Evolutionary conservation across 1,140 invertebrate genomes (phyloP), one percentile per base, ranked within the genome.

Genomic region (Lepidurus arcticus): DNA sequence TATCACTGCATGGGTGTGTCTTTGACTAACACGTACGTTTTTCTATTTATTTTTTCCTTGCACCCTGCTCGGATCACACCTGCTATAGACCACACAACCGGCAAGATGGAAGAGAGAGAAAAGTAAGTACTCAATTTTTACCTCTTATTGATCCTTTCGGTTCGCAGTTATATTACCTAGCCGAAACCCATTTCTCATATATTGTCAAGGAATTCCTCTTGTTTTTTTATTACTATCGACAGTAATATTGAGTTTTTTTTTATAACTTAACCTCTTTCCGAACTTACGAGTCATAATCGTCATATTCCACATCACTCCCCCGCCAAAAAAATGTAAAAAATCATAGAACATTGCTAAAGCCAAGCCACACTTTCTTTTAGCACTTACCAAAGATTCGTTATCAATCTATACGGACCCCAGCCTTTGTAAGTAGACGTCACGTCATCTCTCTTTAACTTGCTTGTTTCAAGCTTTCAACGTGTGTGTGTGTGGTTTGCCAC

Each of bases 71-170:
- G 13, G 76, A 73, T 43, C 76, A 73, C 78, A 79, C 81, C 79
- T 76, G 77, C 75, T 83, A 82, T 83, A 92, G 91, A 92, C 87
- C 92, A 90, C 89, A 92, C 89, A 85, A 90, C 91, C 80, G 89
- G 92, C 85, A 90, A 92, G 84, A 86, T 92, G 87, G 91, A 93
- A 85, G 91, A 93, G 87, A 88, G 92, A 83, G 91, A 93, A 87
- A 92, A 93, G 92, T 93, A 91, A 93, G 91, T 92, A 86, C 42
- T 84, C 73, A 43, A 42, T 74, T 78, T 78, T 78, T 44, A 74
- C 76, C 42, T 76, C 34, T 76, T 79, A 47, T 73, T 16, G 43
- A n/a, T 78, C 44, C 74, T 78, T 74, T 74, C 9, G n/a, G 45
- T 13, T n/a, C 76, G 34, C 26, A 34, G 65, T 74, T 65, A 73